Evolutionary conservation across 2,888 invertebrate species (phyloP).

Genomic region (Corbicula japonica): DNA sequence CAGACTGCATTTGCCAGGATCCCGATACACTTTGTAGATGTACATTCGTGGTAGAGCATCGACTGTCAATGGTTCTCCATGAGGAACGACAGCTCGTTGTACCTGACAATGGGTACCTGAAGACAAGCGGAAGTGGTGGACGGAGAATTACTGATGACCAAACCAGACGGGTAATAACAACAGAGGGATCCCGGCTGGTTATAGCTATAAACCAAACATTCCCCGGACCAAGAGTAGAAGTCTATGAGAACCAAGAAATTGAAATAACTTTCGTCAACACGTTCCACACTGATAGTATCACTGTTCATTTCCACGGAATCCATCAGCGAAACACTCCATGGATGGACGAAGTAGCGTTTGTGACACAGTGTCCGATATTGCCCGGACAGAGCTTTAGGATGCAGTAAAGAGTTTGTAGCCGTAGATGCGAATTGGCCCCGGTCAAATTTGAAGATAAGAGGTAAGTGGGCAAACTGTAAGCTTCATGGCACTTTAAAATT

Average conservation of each 20-base stretch:
- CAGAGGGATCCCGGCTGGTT: constrained; percentile 68
- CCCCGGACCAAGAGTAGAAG: constrained; percentile 77
- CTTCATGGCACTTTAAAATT: no score
- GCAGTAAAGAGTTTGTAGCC: no score
- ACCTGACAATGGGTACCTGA: constrained; percentile 48
- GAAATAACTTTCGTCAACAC: constrained; percentile 65
- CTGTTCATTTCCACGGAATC: constrained; percentile 78
- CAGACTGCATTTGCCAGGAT: constrained; percentile 38
- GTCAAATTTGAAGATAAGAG: no score
- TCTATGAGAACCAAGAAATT: constrained; percentile 68
- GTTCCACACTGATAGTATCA: constrained; percentile 67
- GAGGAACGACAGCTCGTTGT: constrained; percentile 36
- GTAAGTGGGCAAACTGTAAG: no score
- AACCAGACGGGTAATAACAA: constrained; percentile 52
- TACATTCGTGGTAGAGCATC: constrained; percentile 52
- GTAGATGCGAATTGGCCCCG: no score
- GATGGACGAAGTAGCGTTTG: constrained; percentile 75
- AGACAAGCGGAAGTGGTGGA: constrained; percentile 1
- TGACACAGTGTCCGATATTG: constrained; percentile 77
- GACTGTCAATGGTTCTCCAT: constrained; percentile 60
- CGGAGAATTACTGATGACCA: constrained; percentile 10
- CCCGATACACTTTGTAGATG: constrained; percentile 50
- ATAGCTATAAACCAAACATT: constrained; percentile 72
- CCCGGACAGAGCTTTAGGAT: constrained; percentile 72
- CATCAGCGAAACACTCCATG: constrained; percentile 70